Percentiles rank a stretch among this genome's conserved stretches.
Evolutionary conservation across 2,888 invertebrate genomes (phyloP).

Genomic region (Trichogramma dendrolimi): DNA sequence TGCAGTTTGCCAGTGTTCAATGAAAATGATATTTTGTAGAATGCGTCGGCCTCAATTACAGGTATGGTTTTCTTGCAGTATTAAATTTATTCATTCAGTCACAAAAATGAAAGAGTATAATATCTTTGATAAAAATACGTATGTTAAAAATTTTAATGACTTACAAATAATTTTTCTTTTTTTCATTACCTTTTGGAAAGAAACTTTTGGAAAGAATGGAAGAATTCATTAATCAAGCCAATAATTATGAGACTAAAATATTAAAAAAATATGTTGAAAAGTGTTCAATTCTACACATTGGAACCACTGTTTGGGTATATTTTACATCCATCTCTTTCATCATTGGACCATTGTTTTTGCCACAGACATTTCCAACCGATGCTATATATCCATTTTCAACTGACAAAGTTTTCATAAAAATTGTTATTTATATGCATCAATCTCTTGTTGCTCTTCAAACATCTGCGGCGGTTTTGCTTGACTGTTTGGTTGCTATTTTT

Average conservation of each 20-base stretch:
- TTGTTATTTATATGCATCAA: conserved; percentile 34
- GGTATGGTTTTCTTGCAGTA: conserved; percentile 14
- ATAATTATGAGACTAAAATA: conserved; percentile 14
- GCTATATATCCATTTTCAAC: conserved; percentile 32
- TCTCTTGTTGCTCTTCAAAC: conserved; percentile 32
- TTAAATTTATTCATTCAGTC: no score
- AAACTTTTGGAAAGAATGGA: conserved; percentile 20
- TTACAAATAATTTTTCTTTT: conserved; percentile 2
- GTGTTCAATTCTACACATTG: conserved; percentile 25
- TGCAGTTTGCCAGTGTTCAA: conserved; percentile 18
- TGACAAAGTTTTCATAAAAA: conserved; percentile 19
- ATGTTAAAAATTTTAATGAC: conserved; percentile 1
- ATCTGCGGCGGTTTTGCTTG: conserved; percentile 30
- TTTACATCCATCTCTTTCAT: conserved; percentile 30
- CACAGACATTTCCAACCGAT: conserved; percentile 26
- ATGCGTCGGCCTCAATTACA: conserved; percentile 22
- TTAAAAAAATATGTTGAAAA: conserved; percentile 31
- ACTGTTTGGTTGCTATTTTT: conserved; percentile 33
- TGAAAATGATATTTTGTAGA: conserved; percentile 21
- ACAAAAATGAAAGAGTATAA: no score
- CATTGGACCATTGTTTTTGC: conserved; percentile 29
- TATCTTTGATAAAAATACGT: no score
- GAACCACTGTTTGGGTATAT: conserved; percentile 27
- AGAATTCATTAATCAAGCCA: conserved; percentile 12
- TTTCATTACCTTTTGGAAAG: conserved; percentile 9